Evolutionary conservation across 1,140 invertebrate species (phyloP).

Genomic region (Brachionus sp.): DNA sequence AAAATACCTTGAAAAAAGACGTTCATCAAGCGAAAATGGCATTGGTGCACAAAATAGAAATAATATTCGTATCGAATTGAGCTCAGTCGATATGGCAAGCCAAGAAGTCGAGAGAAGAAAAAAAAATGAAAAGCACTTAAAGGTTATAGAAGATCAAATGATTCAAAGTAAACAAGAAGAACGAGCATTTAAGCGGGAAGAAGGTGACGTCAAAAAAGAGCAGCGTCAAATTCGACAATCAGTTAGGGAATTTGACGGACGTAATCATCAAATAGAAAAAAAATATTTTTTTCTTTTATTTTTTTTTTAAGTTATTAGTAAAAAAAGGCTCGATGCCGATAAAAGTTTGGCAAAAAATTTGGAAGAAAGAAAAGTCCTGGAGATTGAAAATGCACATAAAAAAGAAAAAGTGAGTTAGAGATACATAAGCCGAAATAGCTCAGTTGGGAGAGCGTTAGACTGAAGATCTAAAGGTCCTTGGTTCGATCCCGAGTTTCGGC

Average conservation of each 20-base stretch:
- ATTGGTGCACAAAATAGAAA: not conserved
- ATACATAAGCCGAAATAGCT: slow-evolving; percentile 26
- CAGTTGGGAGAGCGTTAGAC: slow-evolving; percentile 29
- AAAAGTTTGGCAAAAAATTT: slow-evolving; percentile 55
- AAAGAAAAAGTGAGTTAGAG: slow-evolving; percentile 53
- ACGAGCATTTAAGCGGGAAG: slow-evolving; percentile 54
- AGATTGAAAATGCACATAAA: slow-evolving; percentile 52
- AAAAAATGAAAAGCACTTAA: slow-evolving; percentile 42
- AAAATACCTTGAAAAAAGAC: not conserved
- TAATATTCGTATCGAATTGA: not conserved
- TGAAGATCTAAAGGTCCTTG: slow-evolving; percentile 36
- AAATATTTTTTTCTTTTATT: not conserved
- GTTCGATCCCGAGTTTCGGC: slow-evolving; percentile 35
- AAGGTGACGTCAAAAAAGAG: slow-evolving; percentile 58
- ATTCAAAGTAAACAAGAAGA: slow-evolving; percentile 59
- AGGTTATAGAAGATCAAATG: slow-evolving; percentile 52
- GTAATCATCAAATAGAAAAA: slow-evolving; percentile 47
- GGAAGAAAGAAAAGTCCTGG: slow-evolving; percentile 54
- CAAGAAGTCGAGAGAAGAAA: not conserved
- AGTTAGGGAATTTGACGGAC: slow-evolving; percentile 56
- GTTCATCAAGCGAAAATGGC: not conserved
- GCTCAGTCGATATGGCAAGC: not conserved
- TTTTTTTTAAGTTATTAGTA: slow-evolving; percentile 52
- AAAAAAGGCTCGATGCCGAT: slow-evolving; percentile 54
- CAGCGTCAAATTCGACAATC: slow-evolving; percentile 54